Conservation (phyloP, 2,113 vertebrate genomes). For the Chamaea fasciata region DNA sequence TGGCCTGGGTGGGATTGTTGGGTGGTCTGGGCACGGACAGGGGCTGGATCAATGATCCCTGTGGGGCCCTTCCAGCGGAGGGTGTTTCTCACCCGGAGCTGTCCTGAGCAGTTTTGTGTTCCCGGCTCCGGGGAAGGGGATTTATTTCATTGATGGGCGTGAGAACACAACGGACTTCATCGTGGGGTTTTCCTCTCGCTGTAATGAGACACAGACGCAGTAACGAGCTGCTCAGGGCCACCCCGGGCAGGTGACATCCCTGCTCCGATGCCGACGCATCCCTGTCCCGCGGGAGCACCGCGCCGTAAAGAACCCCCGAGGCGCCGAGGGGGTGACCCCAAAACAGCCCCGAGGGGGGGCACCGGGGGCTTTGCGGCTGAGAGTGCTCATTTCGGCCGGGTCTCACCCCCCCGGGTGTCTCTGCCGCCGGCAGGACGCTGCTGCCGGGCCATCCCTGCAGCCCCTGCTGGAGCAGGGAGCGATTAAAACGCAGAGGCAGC, state of each 20-base stretch:
- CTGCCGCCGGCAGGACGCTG: background rate
- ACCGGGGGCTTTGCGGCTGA: background rate
- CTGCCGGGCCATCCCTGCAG: background rate
- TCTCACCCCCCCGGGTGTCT: background rate
- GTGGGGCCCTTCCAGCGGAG: background rate
- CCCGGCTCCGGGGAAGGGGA: background rate
- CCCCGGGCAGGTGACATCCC: background rate
- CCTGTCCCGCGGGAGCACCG: background rate
- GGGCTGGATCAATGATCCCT: fast-evolving
- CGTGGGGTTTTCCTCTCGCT: background rate
- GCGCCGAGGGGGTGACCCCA: too few species aligned
- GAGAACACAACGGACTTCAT: background rate
- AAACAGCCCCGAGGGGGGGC: fast-evolving
- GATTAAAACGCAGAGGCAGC: fast-evolving
- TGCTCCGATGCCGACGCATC: background rate
- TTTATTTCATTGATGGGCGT: background rate
- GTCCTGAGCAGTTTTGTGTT: background rate
- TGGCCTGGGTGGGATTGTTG: background rate
- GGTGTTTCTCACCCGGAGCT: background rate
- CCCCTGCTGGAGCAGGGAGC: background rate
- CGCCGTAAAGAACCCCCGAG: background rate
- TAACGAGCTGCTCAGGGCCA: background rate
- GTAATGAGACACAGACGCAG: background rate
- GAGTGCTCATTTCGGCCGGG: fast-evolving
- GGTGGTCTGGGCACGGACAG: background rate